These are phyloP conservation scores for Coelinius sp. DNA, from an alignment of 2,888 invertebrate species.

Conservation along the genomic window DNA sequence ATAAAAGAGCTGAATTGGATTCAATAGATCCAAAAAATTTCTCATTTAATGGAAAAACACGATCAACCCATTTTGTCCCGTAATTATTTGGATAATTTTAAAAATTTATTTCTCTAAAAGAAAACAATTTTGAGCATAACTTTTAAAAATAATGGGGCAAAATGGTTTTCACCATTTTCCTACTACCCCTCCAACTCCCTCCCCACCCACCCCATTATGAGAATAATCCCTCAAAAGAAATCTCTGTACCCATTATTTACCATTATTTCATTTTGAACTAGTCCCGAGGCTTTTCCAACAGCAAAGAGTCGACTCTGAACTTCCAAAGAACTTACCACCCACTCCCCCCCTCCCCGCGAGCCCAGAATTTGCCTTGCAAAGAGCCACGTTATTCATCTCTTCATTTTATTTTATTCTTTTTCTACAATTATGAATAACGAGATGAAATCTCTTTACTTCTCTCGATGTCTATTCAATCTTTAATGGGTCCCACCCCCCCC, in stretches of 20 bases:
- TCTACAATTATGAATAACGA: background rate
- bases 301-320: background rate
- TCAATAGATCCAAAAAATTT: too few relatives aligned
- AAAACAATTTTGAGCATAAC: too few relatives aligned
- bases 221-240: background rate
- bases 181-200: too few relatives aligned
- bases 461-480: constrained; percentile 2
- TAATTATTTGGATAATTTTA: too few relatives aligned
- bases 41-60: too few relatives aligned
- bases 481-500: background rate
- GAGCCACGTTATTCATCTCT: background rate
- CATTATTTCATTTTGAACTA: background rate
- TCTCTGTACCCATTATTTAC: background rate
- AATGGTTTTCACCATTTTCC: too few relatives aligned
- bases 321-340: background rate
- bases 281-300: background rate
- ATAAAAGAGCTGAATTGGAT: too few relatives aligned
- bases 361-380: constrained; percentile 8
- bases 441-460: background rate
- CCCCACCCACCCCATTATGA: background rate
- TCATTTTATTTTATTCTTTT: background rate
- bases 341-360: background rate
- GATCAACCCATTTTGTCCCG: too few relatives aligned
- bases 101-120: too few relatives aligned
- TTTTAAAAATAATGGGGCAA: too few relatives aligned